Percentiles rank a stretch among this genome's conserved stretches.
phyloP scores from a whole-genome alignment of 2,888 invertebrate species.

The Sphaerophoria rueppellii region DNA sequence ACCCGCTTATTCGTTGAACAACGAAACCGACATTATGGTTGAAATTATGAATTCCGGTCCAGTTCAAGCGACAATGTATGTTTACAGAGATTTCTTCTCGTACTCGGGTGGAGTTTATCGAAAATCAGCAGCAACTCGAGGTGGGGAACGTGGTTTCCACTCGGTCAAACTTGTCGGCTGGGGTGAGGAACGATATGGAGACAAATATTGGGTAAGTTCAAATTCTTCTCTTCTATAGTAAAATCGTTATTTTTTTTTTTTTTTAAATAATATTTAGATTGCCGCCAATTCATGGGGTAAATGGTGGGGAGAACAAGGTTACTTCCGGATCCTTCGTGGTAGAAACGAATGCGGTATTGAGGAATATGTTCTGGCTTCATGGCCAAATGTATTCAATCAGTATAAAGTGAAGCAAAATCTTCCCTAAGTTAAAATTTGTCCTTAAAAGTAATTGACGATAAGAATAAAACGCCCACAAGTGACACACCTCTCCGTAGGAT shows the following conservation, averaged over 20 bases:
- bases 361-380: slow-evolving; percentile 91
- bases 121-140: slow-evolving; percentile 84
- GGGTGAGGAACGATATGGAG: slow-evolving; percentile 88
- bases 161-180: slow-evolving; percentile 96
- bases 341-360: slow-evolving; percentile 95
- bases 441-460: not conserved
- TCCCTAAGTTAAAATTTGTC: slow-evolving; percentile 70
- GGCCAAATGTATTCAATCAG: slow-evolving; percentile 83
- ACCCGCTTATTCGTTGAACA: slow-evolving; percentile 89
- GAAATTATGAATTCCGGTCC: slow-evolving; percentile 96
- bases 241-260: not conserved
- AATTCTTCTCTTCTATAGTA: not conserved
- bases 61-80: slow-evolving; percentile 95
- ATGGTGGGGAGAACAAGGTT: slow-evolving; percentile 95
- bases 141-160: slow-evolving; percentile 88
- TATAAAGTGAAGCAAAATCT: slow-evolving; percentile 72
- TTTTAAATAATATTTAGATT: slow-evolving; percentile 84
- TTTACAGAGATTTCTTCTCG: slow-evolving; percentile 96
- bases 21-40: slow-evolving; percentile 93
- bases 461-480: slow-evolving; percentile 75
- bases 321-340: slow-evolving; percentile 93
- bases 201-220: slow-evolving; percentile 93
- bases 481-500: slow-evolving; percentile 74
- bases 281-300: slow-evolving; percentile 97
- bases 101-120: slow-evolving; percentile 93